Evolutionary conservation across 2,888 invertebrate species (phyloP).

Genomic region (Rugalucina vietnamica): DNA sequence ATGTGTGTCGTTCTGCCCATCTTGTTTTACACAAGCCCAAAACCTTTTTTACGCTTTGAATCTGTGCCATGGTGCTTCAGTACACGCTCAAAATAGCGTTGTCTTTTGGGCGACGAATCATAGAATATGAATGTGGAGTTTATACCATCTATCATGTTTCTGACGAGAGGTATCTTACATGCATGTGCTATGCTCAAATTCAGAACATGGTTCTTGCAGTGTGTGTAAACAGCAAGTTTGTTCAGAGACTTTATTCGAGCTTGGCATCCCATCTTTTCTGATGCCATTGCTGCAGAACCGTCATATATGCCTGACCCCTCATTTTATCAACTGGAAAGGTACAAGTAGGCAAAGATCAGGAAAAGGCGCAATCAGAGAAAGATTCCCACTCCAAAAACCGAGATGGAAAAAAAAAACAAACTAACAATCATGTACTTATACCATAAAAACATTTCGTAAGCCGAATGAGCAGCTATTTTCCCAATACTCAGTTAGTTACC

Average conservation of each 20-base stretch:
- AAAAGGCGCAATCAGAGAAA: too few species aligned
- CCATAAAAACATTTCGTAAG: too few species aligned
- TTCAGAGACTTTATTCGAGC: constrained; percentile 24
- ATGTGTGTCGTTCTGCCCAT: not conserved
- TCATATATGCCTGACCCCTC: constrained; percentile 56
- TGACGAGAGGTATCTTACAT: constrained; percentile 13
- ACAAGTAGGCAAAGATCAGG: too few species aligned
- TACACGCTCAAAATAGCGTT: not conserved
- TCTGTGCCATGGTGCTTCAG: not conserved
- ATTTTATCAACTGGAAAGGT: constrained; percentile 16
- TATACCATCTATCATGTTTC: constrained; percentile 31
- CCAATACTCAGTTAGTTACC: too few species aligned
- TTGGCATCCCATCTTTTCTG: constrained; percentile 37
- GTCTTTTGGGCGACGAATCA: constrained; percentile 26
- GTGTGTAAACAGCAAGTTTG: not conserved
- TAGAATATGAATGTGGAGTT: constrained; percentile 16
- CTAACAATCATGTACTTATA: too few species aligned
- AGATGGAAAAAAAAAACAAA: too few species aligned
- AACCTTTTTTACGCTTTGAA: not conserved
- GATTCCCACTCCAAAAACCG: too few species aligned
- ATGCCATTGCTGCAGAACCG: constrained; percentile 47
- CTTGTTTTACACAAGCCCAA: not conserved
- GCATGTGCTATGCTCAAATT: constrained; percentile 21
- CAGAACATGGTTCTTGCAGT: not conserved
- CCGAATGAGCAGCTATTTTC: too few species aligned